A percentile compares a stretch with the other conserved stretches of the same genome.
phyloP scores from a whole-genome alignment of 2,113 vertebrate genomes.

The Larimichthys polyactis region DNA sequence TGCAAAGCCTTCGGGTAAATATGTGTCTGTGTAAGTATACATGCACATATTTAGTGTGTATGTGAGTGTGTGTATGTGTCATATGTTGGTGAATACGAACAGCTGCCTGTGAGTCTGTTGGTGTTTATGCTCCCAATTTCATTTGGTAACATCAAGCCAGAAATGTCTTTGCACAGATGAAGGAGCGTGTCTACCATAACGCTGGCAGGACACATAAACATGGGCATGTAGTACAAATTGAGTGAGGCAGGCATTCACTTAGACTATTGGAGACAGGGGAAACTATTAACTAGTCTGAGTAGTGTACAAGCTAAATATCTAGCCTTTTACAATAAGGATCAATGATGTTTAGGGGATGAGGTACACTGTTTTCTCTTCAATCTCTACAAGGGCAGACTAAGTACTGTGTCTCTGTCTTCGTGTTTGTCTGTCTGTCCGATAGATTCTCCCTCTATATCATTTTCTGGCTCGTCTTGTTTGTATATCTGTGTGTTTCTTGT shows the following conservation, averaged over 20 bases:
- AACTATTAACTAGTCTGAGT: conserved; percentile 37
- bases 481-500: not conserved
- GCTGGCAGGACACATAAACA: conserved; percentile 36
- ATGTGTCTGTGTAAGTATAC: not conserved
- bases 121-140: conserved; percentile 54
- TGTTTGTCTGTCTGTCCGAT: not conserved
- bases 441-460: not conserved
- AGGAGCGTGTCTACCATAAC: conserved; percentile 35
- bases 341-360: conserved; percentile 22
- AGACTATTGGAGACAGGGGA: conserved; percentile 38
- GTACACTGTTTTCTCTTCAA: not conserved
- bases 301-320: conserved; percentile 35
- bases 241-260: conserved; percentile 3
- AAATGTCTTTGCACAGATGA: conserved; percentile 56
- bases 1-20: conserved; percentile 36
- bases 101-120: conserved; percentile 25
- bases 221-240: conserved; percentile 46
- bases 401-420: not conserved
- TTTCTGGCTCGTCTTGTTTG: not conserved
- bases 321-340: conserved; percentile 16
- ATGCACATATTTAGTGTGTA: conserved; percentile 21
- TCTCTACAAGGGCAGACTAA: conserved; percentile 4
- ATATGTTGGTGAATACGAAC: conserved; percentile 13
- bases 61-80: conserved; percentile 4
- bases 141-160: conserved; percentile 40